A percentile compares a stretch with the other conserved stretches of the same genome.
Conservation (phyloP, 1,140 invertebrate genomes). For the Venturia canescens region DNA sequence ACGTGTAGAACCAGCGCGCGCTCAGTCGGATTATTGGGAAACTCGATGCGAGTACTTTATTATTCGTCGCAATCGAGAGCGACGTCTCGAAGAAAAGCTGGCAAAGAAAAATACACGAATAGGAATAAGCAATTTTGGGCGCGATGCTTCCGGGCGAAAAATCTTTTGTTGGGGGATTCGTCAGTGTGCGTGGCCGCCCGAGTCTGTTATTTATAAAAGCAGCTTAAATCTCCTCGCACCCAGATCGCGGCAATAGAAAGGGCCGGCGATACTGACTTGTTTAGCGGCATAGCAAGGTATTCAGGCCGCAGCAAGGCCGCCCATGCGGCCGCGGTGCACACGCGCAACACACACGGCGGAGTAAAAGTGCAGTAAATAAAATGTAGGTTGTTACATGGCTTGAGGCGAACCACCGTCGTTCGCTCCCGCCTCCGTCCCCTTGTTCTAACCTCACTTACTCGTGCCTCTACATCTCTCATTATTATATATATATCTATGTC, state of each 20-base stretch:
- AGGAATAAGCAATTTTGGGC: too few species aligned
- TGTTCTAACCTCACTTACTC: slow-evolving; percentile 21
- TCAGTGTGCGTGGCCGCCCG: too few species aligned
- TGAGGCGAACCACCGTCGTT: slow-evolving; percentile 57
- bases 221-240: slow-evolving; percentile 34
- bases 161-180: too few species aligned
- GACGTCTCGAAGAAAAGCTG: too few species aligned
- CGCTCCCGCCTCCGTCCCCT: slow-evolving; percentile 24
- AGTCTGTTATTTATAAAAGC: slow-evolving; percentile 22
- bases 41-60: too few species aligned
- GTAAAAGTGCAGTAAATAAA: slow-evolving; percentile 69
- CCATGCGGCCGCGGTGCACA: slow-evolving; percentile 47
- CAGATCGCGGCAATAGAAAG: slow-evolving; percentile 50
- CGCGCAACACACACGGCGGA: slow-evolving; percentile 48
- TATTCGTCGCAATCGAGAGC: too few species aligned
- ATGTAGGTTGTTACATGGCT: slow-evolving; percentile 68
- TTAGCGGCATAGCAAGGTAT: slow-evolving; percentile 60
- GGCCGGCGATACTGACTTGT: slow-evolving; percentile 44
- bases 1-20: too few species aligned
- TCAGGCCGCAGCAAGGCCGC: slow-evolving; percentile 65
- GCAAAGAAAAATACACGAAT: too few species aligned
- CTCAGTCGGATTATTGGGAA: too few species aligned
- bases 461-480: background rate
- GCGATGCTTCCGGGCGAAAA: too few species aligned
- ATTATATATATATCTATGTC: background rate